Percentiles rank a stretch among this genome's conserved stretches.
Conservation (phyloP, 2,113 vertebrate species). For the Falcunculus frontatus region DNA sequence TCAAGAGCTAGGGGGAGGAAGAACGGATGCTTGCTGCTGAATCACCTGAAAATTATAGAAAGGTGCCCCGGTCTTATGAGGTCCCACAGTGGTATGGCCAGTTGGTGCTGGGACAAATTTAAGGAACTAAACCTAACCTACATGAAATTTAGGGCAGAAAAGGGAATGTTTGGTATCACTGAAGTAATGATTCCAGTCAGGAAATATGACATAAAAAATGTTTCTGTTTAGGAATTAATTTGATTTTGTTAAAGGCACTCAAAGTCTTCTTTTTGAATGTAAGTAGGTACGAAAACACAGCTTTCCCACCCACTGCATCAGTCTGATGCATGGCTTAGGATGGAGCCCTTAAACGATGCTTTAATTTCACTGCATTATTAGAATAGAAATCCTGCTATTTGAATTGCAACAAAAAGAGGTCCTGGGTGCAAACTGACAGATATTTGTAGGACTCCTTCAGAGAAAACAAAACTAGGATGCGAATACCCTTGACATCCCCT, state of each 20-base stretch:
- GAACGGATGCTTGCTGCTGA: not conserved
- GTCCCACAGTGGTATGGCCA: not conserved
- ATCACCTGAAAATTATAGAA: not conserved
- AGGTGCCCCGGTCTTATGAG: not conserved
- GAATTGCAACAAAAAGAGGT: not conserved
- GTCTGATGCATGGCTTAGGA: not conserved
- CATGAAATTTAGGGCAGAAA: not conserved
- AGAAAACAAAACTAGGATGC: not conserved
- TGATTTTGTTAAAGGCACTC: not conserved
- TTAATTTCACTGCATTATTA: not conserved
- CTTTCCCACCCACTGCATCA: not conserved
- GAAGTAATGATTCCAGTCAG: not conserved
- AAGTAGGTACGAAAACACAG: not conserved
- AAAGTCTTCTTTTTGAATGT: not conserved
- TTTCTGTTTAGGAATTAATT: not conserved
- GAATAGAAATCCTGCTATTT: not conserved
- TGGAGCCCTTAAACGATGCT: not conserved
- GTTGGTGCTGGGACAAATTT: not conserved
- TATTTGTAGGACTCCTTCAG: not conserved
- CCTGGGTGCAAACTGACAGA: not conserved
- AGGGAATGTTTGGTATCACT: not conserved
- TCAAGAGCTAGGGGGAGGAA: rapidly evolving
- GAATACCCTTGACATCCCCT: not conserved
- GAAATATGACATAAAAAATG: not conserved
- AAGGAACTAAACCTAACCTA: not conserved